Evolutionary conservation across 1,140 invertebrate genomes (phyloP).

Genomic region (Zaprionus tsacasi): DNA sequence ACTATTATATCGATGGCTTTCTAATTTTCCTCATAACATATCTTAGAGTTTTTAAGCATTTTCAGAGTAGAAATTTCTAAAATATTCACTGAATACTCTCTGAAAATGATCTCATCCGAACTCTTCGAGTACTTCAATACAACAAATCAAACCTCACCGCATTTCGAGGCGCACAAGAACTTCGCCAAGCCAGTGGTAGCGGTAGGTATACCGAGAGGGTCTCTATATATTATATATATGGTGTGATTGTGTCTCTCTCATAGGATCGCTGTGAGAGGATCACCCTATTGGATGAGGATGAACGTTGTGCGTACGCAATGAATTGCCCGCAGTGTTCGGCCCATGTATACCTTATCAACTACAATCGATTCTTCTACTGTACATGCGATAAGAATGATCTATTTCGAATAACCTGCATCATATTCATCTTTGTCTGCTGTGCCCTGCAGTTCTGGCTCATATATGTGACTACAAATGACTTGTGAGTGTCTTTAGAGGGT

Average conservation of each 20-base stretch:
- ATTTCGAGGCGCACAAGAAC: conserved; percentile 21
- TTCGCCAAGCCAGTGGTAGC: conserved; percentile 18
- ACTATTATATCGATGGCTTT: no score
- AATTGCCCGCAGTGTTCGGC: neutral
- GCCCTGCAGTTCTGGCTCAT: conserved; percentile 27
- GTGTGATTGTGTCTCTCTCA: neutral
- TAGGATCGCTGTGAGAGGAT: conserved; percentile 35
- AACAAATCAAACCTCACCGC: conserved; percentile 37
- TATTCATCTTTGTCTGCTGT: neutral
- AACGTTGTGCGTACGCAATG: conserved; percentile 23
- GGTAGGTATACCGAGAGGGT: conserved; percentile 10
- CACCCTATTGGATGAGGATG: neutral
- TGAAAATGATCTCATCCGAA: conserved; percentile 17
- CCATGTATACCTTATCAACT: conserved; percentile 12
- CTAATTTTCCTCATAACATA: neutral
- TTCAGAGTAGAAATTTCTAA: neutral
- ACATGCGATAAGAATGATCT: conserved; percentile 21
- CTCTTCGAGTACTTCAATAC: conserved; percentile 40
- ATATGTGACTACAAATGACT: conserved; percentile 18
- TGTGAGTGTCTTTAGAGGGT: conserved; percentile 17
- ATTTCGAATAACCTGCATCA: neutral
- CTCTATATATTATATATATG: neutral
- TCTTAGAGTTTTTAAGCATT: neutral
- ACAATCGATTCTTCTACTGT: conserved; percentile 35
- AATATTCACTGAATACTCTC: neutral